Base-by-base conservation (phyloP, 64 coral and sea anemone genomes). In the Platygyra sinensis region DNA sequence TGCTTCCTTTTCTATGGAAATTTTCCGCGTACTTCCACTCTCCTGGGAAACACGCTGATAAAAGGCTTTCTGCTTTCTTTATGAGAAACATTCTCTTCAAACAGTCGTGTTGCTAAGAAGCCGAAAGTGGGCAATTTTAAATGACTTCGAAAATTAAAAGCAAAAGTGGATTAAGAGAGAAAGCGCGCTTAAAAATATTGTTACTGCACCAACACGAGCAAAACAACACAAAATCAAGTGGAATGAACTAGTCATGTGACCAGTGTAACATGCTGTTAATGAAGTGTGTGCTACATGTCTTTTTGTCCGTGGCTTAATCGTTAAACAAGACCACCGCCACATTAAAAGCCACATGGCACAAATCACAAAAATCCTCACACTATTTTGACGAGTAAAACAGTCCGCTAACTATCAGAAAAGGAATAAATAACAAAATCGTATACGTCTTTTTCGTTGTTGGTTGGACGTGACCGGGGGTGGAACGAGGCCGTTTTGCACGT, bases 31-130 rank as follows among this genome's bases (percentile, higher is more conserved):
- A 42, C 30, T 83, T 83, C 0, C 13, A 71, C 81, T 85, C 81
- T 64, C 81, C 24, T 22, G 81, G 81, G 81, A 85, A 85, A 85
- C 62, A 13, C n/a, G n/a, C n/a, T n/a, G n/a, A n/a, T 62, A 16
- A 65, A 60, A 63, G 25, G 60, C 61, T 42, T 64, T 62, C 30
- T 50, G 60, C 32, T 72, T 52, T 67, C 81, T 85, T 85, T 71
- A 67, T 2, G 19, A 65, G 13, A 17, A 72, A 72, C 81, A 72
- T 85, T 85, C 81, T 71, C 30, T 85, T 67, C 0, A 8, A 51
- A 71, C 42, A 52, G 10, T 1, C 24, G 24, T 50, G 81, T 85
- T 85, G 81, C 81, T 85, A 18, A 32, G 63, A 15, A 85, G 38
- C 81, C 22, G 22, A 69, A 71, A 85, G 24, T 15, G 20, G 18